Conservation (phyloP, 2,113 vertebrate genomes). For the Nipponia nippon region DNA sequence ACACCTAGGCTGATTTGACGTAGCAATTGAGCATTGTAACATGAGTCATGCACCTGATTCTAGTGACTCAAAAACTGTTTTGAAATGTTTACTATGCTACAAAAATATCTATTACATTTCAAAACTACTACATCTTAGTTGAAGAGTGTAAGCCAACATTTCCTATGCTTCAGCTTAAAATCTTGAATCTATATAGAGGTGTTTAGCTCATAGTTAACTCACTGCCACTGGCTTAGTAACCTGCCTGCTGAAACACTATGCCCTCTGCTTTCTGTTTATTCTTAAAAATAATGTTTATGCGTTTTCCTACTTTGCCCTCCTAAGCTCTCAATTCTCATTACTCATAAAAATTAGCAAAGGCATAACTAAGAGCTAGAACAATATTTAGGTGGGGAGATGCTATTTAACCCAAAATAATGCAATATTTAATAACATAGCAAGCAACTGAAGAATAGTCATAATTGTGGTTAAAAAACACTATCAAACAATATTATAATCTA, state of each 20-base stretch:
- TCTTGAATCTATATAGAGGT: background rate
- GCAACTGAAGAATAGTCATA: background rate
- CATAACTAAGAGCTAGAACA: background rate
- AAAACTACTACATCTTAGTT: background rate
- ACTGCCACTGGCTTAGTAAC: background rate
- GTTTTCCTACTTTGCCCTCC: background rate
- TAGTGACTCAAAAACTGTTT: background rate
- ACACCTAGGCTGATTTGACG: background rate
- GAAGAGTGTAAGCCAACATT: background rate
- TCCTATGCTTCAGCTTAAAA: background rate
- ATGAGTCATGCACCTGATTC: background rate
- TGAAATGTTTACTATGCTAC: background rate
- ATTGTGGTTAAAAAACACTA: background rate
- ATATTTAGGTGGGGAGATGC: background rate
- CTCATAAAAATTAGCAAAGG: background rate
- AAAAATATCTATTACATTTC: background rate
- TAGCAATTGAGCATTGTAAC: background rate
- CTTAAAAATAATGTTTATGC: background rate
- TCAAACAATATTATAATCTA: background rate
- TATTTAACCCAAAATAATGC: background rate
- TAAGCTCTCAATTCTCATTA: background rate
- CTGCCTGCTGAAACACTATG: background rate
- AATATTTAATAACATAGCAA: background rate
- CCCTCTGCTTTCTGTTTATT: background rate
- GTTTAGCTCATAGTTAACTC: background rate